A percentile compares a stretch with the other conserved stretches of the same genome.
Evolutionary conservation across 2,113 vertebrate species (phyloP).

Genomic region (Scytalopus superciliaris): DNA sequence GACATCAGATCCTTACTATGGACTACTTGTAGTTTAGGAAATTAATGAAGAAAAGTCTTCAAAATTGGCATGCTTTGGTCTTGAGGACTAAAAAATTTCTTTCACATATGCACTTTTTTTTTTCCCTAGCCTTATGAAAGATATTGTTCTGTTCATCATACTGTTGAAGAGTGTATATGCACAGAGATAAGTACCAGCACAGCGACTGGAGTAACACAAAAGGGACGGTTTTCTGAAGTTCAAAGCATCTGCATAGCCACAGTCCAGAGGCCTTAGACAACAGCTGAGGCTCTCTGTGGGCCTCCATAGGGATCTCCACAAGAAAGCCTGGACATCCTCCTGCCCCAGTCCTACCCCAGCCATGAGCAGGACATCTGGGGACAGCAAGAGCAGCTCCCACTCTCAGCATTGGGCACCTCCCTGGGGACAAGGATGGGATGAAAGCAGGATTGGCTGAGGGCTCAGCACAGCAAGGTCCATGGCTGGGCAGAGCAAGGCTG

Average conservation of each 20-base stretch:
- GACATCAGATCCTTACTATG: neutral
- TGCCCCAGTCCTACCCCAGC: fast-evolving
- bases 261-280: neutral
- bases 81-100: neutral
- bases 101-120: neutral
- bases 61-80: neutral
- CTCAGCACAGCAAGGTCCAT: neutral
- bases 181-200: neutral
- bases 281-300: neutral
- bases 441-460: fast-evolving
- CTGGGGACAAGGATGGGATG: fast-evolving
- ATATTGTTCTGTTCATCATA: neutral
- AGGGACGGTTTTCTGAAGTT: neutral
- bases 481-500: neutral
- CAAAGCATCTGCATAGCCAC: neutral
- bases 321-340: fast-evolving
- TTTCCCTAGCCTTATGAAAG: neutral
- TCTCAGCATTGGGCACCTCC: fast-evolving
- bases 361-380: neutral
- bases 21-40: neutral
- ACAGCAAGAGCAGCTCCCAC: neutral
- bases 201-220: neutral
- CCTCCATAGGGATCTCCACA: neutral
- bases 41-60: neutral
- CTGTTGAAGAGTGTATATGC: fast-evolving